Percentiles rank a stretch among this genome's conserved stretches.
These are phyloP conservation scores for Ceratitis capitata DNA, from an alignment of 1,140 invertebrate genomes.

Conservation along the genomic window DNA sequence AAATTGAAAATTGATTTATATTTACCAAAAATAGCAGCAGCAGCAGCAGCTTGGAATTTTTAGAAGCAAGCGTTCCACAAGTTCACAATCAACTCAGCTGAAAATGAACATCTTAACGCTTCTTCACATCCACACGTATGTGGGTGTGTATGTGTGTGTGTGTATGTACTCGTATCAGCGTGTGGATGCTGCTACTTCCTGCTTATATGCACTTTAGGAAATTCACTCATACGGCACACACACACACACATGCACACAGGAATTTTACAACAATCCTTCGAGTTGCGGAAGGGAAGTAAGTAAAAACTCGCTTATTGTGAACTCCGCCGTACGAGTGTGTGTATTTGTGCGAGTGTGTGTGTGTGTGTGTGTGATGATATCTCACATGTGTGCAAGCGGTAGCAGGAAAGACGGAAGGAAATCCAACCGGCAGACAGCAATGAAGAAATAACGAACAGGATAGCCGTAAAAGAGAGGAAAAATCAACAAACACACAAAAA, in stretches of 20 bases:
- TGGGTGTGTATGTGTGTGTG: background rate
- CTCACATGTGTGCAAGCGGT: too few relatives aligned
- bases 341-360: background rate
- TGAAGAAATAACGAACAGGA: constrained; percentile 38
- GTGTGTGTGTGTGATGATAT: background rate
- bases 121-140: background rate
- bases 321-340: background rate
- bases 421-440: constrained; percentile 26
- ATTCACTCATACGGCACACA: background rate
- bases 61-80: background rate
- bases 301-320: constrained; percentile 25
- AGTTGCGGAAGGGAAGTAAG: background rate
- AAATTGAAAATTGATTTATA: background rate
- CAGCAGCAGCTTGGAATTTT: background rate
- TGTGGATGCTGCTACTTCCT: too few relatives aligned
- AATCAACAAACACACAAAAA: constrained; percentile 15
- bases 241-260: background rate
- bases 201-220: background rate
- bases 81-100: background rate
- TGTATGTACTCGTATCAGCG: too few relatives aligned
- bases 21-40: background rate
- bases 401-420: constrained; percentile 29
- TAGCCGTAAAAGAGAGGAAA: constrained; percentile 28
- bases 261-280: background rate
- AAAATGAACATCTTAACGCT: background rate